These are phyloP conservation scores for Neosalanx taihuensis DNA, from an alignment of 2,797 vertebrate species.

Conservation along the genomic window DNA sequence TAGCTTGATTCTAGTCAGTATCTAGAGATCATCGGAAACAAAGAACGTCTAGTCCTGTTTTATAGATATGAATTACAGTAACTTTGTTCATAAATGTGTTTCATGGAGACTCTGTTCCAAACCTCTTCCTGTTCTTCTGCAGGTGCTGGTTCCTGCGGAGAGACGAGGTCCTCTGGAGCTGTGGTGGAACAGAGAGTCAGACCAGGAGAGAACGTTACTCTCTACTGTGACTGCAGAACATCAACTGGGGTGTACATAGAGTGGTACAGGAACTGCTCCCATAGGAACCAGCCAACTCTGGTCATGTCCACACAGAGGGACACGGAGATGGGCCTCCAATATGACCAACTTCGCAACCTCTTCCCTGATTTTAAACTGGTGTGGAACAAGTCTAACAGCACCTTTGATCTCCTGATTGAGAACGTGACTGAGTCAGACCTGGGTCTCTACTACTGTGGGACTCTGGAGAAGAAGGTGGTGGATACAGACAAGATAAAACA, in stretches of 20 bases:
- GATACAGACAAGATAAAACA: neutral
- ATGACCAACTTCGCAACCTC: too few relatives aligned
- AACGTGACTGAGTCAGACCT: conserved; percentile 35
- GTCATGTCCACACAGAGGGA: neutral
- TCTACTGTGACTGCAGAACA: conserved; percentile 19
- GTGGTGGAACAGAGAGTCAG: conserved; percentile 27
- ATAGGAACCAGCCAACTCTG: conserved; percentile 22
- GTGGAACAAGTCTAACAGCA: neutral
- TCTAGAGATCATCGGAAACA: too few relatives aligned
- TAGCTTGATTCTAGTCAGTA: too few relatives aligned
- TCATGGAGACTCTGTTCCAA: neutral
- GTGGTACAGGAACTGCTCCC: conserved; percentile 39
- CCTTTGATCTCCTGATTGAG: conserved; percentile 25
- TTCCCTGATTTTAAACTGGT: conserved; percentile 2
- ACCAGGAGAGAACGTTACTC: conserved; percentile 32
- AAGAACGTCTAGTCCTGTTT: too few relatives aligned
- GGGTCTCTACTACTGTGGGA: conserved; percentile 44
- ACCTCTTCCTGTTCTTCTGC: neutral
- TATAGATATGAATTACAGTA: too few relatives aligned
- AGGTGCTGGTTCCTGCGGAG: conserved; percentile 28
- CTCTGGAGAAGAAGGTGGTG: fast-evolving
- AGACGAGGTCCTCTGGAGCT: conserved; percentile 19
- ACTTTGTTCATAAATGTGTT: neutral
- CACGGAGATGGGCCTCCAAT: neutral
- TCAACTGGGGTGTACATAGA: fast-evolving